Percentiles rank a stretch among this genome's conserved stretches.
Evolutionary conservation across 1,140 invertebrate genomes (phyloP).

Genomic region (Gyrodactylus salaris): DNA sequence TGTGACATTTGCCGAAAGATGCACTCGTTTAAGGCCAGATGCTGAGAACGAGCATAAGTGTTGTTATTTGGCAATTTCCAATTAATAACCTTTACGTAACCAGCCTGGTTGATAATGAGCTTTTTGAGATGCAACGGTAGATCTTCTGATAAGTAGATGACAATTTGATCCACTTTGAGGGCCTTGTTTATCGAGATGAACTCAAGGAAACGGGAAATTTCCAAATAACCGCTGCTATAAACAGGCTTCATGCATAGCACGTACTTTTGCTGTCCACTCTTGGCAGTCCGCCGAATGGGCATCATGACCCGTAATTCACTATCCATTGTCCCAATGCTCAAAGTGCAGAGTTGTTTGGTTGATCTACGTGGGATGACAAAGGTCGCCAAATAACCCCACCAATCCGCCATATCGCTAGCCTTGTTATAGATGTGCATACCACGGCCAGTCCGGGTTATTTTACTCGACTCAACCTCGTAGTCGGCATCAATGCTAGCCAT

Average conservation of each 20-base stretch:
- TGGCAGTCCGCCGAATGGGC: background rate
- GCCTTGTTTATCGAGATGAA: background rate
- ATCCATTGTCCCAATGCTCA: background rate
- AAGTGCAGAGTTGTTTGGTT: background rate
- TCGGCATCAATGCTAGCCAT: no score
- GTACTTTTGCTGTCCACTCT: background rate
- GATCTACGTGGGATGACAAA: background rate
- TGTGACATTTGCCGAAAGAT: background rate
- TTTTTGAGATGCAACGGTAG: background rate
- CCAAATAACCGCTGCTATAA: background rate
- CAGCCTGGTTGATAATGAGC: no score
- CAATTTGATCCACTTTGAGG: background rate
- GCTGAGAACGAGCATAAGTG: no score
- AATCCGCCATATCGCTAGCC: background rate
- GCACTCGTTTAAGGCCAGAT: no score
- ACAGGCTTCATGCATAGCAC: background rate
- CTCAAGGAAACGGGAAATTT: background rate
- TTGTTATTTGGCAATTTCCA: no score
- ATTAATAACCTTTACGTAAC: no score
- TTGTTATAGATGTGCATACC: background rate
- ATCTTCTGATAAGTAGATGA: background rate
- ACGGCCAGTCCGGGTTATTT: background rate
- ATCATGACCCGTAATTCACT: background rate
- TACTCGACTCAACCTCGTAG: background rate
- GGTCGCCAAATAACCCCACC: background rate